Percentiles rank a stretch among this genome's conserved stretches.
Conservation (phyloP, 2,888 invertebrate species). For the Chymomyza fuscimana region DNA sequence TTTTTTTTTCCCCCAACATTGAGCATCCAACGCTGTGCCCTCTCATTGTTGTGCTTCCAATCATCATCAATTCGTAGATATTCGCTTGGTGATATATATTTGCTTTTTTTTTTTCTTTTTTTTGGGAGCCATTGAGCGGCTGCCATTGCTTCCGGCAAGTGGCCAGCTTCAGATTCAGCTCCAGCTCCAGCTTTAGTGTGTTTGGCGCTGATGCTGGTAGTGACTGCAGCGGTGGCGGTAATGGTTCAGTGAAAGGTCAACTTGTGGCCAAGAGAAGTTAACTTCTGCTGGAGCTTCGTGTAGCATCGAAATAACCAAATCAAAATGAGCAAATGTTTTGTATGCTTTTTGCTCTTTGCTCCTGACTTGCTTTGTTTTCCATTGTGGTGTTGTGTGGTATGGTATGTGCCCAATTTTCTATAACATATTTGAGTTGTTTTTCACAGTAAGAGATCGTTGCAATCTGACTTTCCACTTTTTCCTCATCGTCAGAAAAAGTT, state of each 20-base stretch:
- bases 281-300: conserved; percentile 59
- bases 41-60: conserved; percentile 61
- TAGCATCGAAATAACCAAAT: conserved; percentile 68
- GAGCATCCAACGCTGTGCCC: conserved; percentile 50
- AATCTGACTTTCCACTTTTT: conserved; percentile 67
- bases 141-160: conserved; percentile 63
- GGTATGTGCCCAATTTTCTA: conserved; percentile 65
- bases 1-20: conserved; percentile 30
- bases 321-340: conserved; percentile 65
- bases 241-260: conserved; percentile 59
- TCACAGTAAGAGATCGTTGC: conserved; percentile 59
- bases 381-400: neutral
- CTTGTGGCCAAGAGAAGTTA: conserved; percentile 61
- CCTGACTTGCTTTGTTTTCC: neutral
- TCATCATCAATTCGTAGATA: conserved; percentile 64
- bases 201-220: conserved; percentile 16
- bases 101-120: conserved; percentile 28
- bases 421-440: conserved; percentile 59
- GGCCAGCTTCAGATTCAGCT: conserved; percentile 19
- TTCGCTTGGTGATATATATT: conserved; percentile 67
- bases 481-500: conserved; percentile 69
- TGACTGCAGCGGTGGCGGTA: neutral
- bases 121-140: conserved; percentile 39
- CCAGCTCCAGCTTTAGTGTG: neutral
- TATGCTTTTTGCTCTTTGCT: conserved; percentile 9